These are phyloP conservation scores for Caerostris darwini DNA, from an alignment of 1,140 invertebrate genomes.

Conservation along the genomic window DNA sequence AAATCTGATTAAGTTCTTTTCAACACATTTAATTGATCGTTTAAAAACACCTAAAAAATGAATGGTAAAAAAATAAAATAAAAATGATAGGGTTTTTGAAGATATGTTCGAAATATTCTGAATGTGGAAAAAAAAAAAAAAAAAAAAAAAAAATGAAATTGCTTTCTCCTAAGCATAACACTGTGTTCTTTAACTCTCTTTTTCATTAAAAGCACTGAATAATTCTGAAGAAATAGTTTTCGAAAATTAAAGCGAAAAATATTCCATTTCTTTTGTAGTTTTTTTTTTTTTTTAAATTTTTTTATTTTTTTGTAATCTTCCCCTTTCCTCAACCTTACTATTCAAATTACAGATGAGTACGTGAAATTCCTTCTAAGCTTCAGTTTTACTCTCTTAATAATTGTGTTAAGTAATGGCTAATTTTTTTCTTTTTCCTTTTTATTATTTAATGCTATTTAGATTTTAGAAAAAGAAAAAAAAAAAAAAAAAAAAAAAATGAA, in stretches of 20 bases:
- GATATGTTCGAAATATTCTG: conserved; percentile 43
- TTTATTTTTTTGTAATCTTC: conserved; percentile 19
- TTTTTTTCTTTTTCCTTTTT: conserved; percentile 50
- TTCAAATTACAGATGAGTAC: conserved; percentile 54
- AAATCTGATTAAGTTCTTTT: conserved; percentile 71
- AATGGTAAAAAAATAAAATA: conserved; percentile 21
- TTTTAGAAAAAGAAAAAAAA: conserved; percentile 7
- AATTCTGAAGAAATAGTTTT: conserved; percentile 57
- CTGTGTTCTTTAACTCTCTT: conserved; percentile 57
- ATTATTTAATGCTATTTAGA: conserved; percentile 41
- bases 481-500: no score
- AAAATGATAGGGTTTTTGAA: conserved; percentile 18
- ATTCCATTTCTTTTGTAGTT: conserved; percentile 11
- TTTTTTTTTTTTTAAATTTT: no score
- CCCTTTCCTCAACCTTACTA: background rate
- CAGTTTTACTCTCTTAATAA: conserved; percentile 58
- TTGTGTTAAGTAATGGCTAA: conserved; percentile 71
- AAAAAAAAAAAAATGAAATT: conserved; percentile 55
- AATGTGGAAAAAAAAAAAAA: no score
- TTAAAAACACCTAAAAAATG: conserved; percentile 68
- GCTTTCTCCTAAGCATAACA: conserved; percentile 64
- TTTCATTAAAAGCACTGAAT: conserved; percentile 61
- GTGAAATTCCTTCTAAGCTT: conserved; percentile 34
- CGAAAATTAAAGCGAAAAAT: conserved; percentile 60
- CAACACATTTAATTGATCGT: conserved; percentile 71